Base-by-base conservation (phyloP, 2,797 vertebrate species). In the Microctenopoma stevenorrisi region DNA sequence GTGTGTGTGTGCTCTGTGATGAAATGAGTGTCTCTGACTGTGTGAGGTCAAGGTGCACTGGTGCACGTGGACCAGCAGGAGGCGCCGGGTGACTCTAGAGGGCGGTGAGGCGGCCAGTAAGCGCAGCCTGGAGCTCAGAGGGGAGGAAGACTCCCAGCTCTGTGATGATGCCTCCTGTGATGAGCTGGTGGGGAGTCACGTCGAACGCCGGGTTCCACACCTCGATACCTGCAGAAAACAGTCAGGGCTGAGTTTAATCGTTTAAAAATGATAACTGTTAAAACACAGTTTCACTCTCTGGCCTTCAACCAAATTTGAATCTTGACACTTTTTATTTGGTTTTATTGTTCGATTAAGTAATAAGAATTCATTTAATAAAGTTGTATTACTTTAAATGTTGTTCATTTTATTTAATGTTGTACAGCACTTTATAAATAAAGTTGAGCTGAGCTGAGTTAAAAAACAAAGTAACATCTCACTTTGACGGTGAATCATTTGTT, bases 181-280 rank as follows among this genome's bases (percentile, higher is more conserved):
- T 97, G 73, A 98, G 94, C 83, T 96, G 92, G 12, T 97, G 95
- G n/a, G 96, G 97, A 16, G 96, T 98, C 74, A 98, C 94, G 11
- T 98, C 96, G 1, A 98, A 98, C 1, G 96, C 95, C 0, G 96
- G 97, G 88, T 98, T 98, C 97, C 96, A 98, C 42, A 98, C 96
- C 0, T 91, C 93, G 4, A 98, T 94, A n/a, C 95, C 96, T 98
- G 87, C 55, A 59, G 63, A 0, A 26, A 12, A 58, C 7, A 37
- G 37, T 12, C 1, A 9, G 15, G 30, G 44, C 15, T 6, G 4
- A 54, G 16, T 30, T 47, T 0, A 13, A 6, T 63, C 3, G 35
- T 11, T 43, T 47, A 49, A 42, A 50, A 6, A 22, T 22, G 35
- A 25, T 12, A 26, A 51, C 5, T 30, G 4, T 30, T 30, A 30